These are phyloP conservation scores for Catocala nupta DNA, from an alignment of 2,888 invertebrate genomes.

Conservation along the genomic window DNA sequence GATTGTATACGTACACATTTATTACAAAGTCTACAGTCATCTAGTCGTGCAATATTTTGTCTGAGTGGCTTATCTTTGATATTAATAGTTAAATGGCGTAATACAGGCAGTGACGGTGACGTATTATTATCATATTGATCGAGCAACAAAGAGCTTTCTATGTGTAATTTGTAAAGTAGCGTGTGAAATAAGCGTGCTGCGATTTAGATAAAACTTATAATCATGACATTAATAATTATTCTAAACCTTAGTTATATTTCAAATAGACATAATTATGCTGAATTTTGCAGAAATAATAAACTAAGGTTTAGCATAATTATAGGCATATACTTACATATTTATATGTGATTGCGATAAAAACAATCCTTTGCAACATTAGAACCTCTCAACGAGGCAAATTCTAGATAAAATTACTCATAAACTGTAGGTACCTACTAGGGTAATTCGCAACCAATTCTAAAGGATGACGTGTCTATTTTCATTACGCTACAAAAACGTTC, in stretches of 20 bases:
- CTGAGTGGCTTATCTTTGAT: constrained; percentile 23
- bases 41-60: constrained; percentile 12
- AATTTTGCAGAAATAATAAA: too few species aligned
- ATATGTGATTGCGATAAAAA: too few species aligned
- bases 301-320: too few species aligned
- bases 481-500: constrained; percentile 31
- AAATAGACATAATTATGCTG: too few species aligned
- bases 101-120: constrained; percentile 2
- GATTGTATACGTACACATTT: constrained; percentile 23
- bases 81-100: constrained; percentile 22
- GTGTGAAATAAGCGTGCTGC: background rate
- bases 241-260: too few species aligned
- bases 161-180: background rate
- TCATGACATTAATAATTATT: background rate
- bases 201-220: background rate
- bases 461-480: constrained; percentile 45
- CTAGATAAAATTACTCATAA: constrained; percentile 12
- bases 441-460: constrained; percentile 33
- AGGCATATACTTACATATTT: too few species aligned
- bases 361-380: too few species aligned
- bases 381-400: background rate
- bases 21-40: constrained; percentile 15
- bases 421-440: constrained; percentile 2
- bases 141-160: constrained; percentile 8
- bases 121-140: background rate